Conservation (phyloP, 2,113 vertebrate species). For the Gymnorhina tibicen region DNA sequence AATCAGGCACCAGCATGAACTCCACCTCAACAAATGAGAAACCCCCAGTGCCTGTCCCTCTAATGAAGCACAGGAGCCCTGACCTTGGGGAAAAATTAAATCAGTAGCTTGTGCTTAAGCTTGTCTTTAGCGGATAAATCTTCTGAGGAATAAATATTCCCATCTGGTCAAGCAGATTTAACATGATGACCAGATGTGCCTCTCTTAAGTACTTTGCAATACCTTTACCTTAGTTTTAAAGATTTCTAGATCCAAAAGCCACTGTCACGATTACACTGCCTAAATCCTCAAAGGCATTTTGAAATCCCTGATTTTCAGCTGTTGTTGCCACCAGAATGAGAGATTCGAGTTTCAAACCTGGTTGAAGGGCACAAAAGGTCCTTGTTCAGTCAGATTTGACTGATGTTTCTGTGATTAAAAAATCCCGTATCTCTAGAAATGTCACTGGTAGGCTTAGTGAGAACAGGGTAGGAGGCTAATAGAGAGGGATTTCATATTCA, state of each 20-base stretch:
- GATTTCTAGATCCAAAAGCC: neutral
- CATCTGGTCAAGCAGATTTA: neutral
- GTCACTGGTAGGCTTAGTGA: neutral
- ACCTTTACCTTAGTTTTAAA: neutral
- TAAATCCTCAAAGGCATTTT: neutral
- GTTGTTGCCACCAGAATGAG: neutral
- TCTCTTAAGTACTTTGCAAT: neutral
- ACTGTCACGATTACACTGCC: neutral
- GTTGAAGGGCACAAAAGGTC: neutral
- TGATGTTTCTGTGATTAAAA: neutral
- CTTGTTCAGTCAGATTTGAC: neutral
- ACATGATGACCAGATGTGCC: neutral
- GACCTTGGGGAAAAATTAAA: neutral
- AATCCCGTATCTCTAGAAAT: accelerated
- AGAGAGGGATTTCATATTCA: neutral
- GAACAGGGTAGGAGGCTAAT: neutral
- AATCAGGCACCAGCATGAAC: neutral
- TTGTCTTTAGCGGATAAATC: neutral
- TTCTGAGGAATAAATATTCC: neutral
- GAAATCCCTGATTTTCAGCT: neutral
- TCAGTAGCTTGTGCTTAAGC: neutral
- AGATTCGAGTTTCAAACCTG: neutral
- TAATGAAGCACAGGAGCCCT: neutral
- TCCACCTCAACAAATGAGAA: neutral
- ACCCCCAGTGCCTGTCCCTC: neutral